These are phyloP conservation scores for Drosophila sordidula DNA, from an alignment of 2,888 invertebrate genomes.

Conservation along the genomic window DNA sequence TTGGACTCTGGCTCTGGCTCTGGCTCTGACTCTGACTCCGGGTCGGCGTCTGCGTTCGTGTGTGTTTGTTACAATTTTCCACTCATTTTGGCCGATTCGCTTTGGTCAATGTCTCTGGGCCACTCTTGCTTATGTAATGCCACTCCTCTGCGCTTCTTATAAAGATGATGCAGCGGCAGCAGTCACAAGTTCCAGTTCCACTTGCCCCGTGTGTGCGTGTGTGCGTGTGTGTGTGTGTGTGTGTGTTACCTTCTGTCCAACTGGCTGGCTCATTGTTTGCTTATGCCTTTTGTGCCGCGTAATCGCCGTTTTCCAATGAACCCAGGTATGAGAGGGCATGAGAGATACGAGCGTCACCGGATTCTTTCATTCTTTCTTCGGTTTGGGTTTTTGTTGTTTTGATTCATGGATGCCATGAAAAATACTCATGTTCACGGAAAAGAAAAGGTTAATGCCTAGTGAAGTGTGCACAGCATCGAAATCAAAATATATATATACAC, in stretches of 20 bases:
- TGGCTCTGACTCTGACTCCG: background rate
- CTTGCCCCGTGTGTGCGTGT: slow-evolving; percentile 3
- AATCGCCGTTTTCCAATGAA: slow-evolving; percentile 80
- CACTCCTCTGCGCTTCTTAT: slow-evolving; percentile 39
- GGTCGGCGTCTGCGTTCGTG: slow-evolving; percentile 3
- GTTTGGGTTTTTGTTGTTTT: slow-evolving; percentile 44
- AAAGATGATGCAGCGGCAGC: slow-evolving; percentile 54
- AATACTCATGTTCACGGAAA: slow-evolving; percentile 64
- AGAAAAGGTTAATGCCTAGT: slow-evolving; percentile 77
- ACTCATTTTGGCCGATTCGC: slow-evolving; percentile 65
- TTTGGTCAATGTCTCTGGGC: slow-evolving; percentile 59
- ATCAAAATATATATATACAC: slow-evolving; percentile 31
- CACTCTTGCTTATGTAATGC: slow-evolving; percentile 66
- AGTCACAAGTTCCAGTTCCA: slow-evolving; percentile 32
- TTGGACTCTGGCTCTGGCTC: background rate
- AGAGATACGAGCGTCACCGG: slow-evolving; percentile 75
- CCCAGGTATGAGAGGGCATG: slow-evolving; percentile 65
- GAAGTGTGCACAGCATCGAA: slow-evolving; percentile 76
- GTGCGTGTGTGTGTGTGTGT: too few species aligned
- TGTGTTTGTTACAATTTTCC: slow-evolving; percentile 68
- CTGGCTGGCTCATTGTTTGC: slow-evolving; percentile 64
- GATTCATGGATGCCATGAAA: slow-evolving; percentile 70
- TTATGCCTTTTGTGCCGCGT: slow-evolving; percentile 77
- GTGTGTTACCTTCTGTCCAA: slow-evolving; percentile 28
- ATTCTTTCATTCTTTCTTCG: slow-evolving; percentile 56